These are phyloP conservation scores for Gila robusta DNA, from an alignment of 2,797 vertebrate species.

Conservation along the genomic window DNA sequence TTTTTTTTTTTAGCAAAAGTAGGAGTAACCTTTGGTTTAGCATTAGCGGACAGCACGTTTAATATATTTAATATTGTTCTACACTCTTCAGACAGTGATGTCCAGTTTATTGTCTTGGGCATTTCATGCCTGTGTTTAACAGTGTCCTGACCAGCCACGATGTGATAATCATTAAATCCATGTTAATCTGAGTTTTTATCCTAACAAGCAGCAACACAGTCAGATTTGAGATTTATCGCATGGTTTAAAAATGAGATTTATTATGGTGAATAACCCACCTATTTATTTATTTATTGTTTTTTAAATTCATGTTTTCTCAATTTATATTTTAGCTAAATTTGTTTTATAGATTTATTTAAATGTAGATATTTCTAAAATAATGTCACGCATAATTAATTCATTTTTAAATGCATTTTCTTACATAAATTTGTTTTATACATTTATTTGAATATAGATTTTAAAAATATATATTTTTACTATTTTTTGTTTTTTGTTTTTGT, in stretches of 20 bases:
- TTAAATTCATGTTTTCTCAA: too few species aligned
- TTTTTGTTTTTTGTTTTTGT: rapidly evolving
- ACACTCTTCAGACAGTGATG: neutral
- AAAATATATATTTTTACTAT: neutral
- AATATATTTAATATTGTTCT: neutral
- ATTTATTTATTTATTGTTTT: neutral
- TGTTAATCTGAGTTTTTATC: neutral
- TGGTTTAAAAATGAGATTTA: neutral
- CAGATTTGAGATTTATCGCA: neutral
- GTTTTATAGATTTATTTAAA: too few species aligned
- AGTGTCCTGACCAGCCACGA: neutral
- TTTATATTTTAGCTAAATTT: too few species aligned
- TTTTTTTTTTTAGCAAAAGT: neutral
- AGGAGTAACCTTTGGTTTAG: neutral
- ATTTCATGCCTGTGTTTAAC: neutral
- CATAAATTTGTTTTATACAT: neutral
- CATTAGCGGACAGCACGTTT: too few species aligned
- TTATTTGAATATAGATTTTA: neutral
- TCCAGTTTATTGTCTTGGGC: neutral
- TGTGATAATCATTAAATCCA: neutral
- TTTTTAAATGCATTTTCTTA: neutral
- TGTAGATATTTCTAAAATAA: too few species aligned
- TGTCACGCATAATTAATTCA: too few species aligned
- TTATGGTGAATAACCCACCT: neutral
- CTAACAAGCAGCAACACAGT: neutral